These are phyloP conservation scores for Neoniphon sammara DNA, from an alignment of 2,797 vertebrate genomes.

Conservation along the genomic window DNA sequence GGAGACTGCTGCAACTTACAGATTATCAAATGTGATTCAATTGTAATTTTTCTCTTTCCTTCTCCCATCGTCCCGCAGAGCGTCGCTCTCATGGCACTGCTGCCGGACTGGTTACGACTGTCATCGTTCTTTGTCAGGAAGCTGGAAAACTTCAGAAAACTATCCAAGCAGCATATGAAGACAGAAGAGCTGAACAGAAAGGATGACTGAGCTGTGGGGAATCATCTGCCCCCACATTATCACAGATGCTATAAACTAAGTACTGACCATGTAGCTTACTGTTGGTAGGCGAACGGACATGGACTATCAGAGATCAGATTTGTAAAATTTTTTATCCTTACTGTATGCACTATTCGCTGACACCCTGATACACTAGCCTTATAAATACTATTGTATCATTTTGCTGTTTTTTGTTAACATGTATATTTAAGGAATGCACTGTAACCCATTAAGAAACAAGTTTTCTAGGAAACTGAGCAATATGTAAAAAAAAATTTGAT, in stretches of 20 bases:
- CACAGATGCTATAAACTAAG: background rate
- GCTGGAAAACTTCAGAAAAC: background rate
- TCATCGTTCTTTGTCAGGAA: constrained; percentile 68
- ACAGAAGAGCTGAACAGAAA: constrained; percentile 28
- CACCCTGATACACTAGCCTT: background rate
- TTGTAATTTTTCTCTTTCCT: background rate
- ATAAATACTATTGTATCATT: background rate
- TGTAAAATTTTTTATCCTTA: no score
- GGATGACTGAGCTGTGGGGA: constrained; percentile 30
- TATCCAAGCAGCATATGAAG: background rate
- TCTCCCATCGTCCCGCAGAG: constrained; percentile 59
- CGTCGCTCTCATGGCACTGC: constrained; percentile 60
- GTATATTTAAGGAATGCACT: background rate
- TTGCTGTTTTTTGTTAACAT: background rate
- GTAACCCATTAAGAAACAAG: no score
- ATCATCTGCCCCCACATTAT: background rate
- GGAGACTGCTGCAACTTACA: background rate
- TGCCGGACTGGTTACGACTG: constrained; percentile 79
- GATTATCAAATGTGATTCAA: background rate
- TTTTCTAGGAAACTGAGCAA: no score
- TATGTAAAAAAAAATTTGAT: no score
- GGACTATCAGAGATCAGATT: no score
- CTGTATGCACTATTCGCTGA: background rate
- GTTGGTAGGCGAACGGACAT: no score
- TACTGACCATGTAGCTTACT: background rate